Conservation (phyloP, 1,140 invertebrate genomes). For the Penaeus vannamei region DNA sequence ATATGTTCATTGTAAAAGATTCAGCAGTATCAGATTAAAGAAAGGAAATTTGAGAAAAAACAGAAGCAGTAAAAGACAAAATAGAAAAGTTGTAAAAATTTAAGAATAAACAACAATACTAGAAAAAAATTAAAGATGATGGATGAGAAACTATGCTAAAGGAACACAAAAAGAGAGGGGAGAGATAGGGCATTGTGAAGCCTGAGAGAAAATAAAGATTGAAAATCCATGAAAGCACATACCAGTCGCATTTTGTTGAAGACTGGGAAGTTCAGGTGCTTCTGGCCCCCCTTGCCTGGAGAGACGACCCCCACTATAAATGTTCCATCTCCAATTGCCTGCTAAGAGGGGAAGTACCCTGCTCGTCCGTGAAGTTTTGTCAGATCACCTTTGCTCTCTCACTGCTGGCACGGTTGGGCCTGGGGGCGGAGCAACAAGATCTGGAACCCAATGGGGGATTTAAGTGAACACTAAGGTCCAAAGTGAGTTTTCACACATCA, state of each 20-base stretch:
- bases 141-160: too few species aligned
- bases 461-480: too few species aligned
- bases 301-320: conserved; percentile 98
- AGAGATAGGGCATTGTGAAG: too few species aligned
- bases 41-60: too few species aligned
- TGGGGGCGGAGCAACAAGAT: conserved; percentile 80
- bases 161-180: too few species aligned
- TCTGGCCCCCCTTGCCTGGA: conserved; percentile 95
- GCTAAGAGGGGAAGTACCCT: conserved; percentile 88
- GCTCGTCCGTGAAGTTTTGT: conserved; percentile 97
- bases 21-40: too few species aligned
- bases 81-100: too few species aligned
- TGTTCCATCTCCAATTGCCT: conserved; percentile 97
- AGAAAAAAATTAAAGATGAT: too few species aligned
- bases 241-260: conserved; percentile 83
- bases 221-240: conserved; percentile 19
- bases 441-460: conserved; percentile 28
- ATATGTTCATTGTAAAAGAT: too few species aligned
- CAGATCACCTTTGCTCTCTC: conserved; percentile 95
- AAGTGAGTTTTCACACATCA: too few species aligned
- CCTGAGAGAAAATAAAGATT: background rate
- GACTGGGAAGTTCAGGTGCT: conserved; percentile 94
- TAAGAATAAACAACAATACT: too few species aligned
- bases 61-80: too few species aligned
- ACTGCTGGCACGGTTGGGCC: conserved; percentile 86